These are phyloP conservation scores for Lordiphosa clarofinis DNA, from an alignment of 1,140 invertebrate species.

Conservation along the genomic window DNA sequence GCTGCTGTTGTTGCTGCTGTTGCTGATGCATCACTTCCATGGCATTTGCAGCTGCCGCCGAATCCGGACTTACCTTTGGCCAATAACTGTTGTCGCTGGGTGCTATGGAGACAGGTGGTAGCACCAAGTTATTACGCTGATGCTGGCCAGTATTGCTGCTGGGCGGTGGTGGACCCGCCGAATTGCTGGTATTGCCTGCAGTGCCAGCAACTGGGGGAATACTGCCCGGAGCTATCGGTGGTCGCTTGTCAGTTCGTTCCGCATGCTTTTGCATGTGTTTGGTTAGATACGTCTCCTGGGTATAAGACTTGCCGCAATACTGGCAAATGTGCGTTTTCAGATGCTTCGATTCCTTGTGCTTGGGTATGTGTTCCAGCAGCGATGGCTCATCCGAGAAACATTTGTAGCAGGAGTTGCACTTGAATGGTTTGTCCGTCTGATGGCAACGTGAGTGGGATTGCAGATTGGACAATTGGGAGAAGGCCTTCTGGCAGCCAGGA, in stretches of 20 bases:
- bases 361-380: slow-evolving; percentile 97
- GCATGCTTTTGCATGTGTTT: slow-evolving; percentile 99
- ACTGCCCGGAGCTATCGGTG: slow-evolving; percentile 83
- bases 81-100: slow-evolving; percentile 87
- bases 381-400: slow-evolving; percentile 98
- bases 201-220: slow-evolving; percentile 70
- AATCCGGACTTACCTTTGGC: slow-evolving; percentile 89
- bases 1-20: slow-evolving; percentile 81
- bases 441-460: slow-evolving; percentile 98
- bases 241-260: slow-evolving; percentile 93
- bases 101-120: slow-evolving; percentile 70
- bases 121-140: slow-evolving; percentile 60
- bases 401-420: slow-evolving; percentile 99
- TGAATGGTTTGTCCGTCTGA: slow-evolving; percentile 95
- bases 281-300: slow-evolving; percentile 98
- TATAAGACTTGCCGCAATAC: slow-evolving; percentile 99
- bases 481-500: slow-evolving; percentile 98
- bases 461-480: slow-evolving; percentile 98
- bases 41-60: slow-evolving; percentile 85
- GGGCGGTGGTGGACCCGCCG: slow-evolving; percentile 17
- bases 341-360: slow-evolving; percentile 99
- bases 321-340: slow-evolving; percentile 99
- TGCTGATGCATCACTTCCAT: slow-evolving; percentile 85
- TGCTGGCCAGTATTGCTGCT: slow-evolving; percentile 57
- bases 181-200: slow-evolving; percentile 30